Percentiles rank a stretch among this genome's conserved stretches.
phyloP scores from a whole-genome alignment of 2,888 invertebrate species.

The Steinernema carpocapsae region DNA sequence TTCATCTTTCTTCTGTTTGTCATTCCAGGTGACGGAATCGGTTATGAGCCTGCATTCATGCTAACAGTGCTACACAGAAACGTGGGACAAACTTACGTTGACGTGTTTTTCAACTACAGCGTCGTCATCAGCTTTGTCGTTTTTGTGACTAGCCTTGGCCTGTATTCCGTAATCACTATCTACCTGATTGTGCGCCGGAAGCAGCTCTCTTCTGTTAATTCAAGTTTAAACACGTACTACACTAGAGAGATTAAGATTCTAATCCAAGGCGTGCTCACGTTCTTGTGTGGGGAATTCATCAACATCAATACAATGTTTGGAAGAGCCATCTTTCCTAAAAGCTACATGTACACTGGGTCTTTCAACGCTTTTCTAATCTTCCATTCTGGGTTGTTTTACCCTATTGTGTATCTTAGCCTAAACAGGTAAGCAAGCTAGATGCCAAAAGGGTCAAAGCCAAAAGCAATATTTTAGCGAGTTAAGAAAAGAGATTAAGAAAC shows the following conservation, averaged over 20 bases:
- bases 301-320: background rate
- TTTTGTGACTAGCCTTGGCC: background rate
- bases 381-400: constrained; percentile 4
- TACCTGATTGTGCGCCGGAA: background rate
- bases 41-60: background rate
- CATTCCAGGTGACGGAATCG: background rate
- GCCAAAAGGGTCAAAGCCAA: too few relatives aligned
- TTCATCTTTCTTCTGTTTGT: background rate
- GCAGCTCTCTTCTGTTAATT: background rate
- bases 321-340: background rate
- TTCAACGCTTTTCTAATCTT: background rate
- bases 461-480: too few relatives aligned
- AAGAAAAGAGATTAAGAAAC: too few relatives aligned
- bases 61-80: background rate
- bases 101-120: background rate
- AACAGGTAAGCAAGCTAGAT: background rate
- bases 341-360: background rate
- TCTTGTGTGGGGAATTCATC: background rate
- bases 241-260: background rate
- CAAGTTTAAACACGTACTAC: background rate
- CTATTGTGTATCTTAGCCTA: background rate
- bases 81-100: background rate
- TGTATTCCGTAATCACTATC: background rate
- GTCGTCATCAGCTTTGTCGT: background rate
- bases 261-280: background rate